A percentile compares a stretch with the other conserved stretches of the same genome.
These are phyloP conservation scores for Melanchra persicariae DNA, from an alignment of 2,888 invertebrate species.

Conservation along the genomic window DNA sequence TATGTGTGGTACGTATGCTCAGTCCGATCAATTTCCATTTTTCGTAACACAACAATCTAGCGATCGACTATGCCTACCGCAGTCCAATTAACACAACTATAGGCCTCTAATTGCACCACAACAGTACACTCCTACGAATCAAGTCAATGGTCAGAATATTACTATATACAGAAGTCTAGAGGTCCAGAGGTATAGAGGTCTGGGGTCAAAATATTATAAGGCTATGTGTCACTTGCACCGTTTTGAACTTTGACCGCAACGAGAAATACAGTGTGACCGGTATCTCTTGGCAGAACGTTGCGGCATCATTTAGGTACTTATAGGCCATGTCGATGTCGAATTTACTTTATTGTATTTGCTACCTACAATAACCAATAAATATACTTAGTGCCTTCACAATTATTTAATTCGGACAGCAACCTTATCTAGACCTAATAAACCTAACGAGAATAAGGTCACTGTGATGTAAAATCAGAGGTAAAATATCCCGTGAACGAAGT, in stretches of 20 bases:
- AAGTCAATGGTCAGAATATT: neutral
- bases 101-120: conserved; percentile 11
- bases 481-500: no score
- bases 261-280: conserved; percentile 16
- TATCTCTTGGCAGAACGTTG: conserved; percentile 15
- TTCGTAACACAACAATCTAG: conserved; percentile 1
- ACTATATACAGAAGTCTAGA: conserved; percentile 1
- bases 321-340: neutral
- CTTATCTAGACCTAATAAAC: no score
- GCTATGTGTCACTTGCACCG: conserved; percentile 18
- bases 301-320: neutral
- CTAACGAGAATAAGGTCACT: no score
- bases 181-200: neutral
- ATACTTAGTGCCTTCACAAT: no score
- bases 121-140: neutral
- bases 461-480: no score
- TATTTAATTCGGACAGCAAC: no score
- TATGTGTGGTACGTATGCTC: no score
- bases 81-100: neutral
- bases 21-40: neutral
- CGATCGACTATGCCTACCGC: neutral
- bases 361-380: no score
- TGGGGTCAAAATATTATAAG: conserved; percentile 15
- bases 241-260: conserved; percentile 36
- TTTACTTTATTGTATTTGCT: neutral